phyloP scores from a whole-genome alignment of 2,888 invertebrate genomes.

The Xestia sexstrigata region DNA sequence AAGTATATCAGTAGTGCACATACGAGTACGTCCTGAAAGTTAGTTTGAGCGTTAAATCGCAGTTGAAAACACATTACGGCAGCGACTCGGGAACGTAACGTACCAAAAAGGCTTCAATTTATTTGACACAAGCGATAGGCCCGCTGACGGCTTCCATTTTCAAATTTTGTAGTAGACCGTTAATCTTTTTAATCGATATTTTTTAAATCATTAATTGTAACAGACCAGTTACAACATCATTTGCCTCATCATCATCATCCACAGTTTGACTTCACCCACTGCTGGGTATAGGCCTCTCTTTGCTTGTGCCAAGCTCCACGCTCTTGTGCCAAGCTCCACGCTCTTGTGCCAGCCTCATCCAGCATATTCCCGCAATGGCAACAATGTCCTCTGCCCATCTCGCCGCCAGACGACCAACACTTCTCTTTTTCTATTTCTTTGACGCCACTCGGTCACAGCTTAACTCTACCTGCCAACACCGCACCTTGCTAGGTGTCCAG shows the following conservation, averaged over 20 bases:
- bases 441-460: no score
- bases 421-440: no score
- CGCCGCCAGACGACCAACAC: no score
- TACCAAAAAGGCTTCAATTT: conserved; percentile 70
- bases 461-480: no score
- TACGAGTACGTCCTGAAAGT: conserved; percentile 57
- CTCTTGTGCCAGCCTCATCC: no score
- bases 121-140: conserved; percentile 67
- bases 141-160: conserved; percentile 54
- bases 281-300: no score
- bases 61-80: conserved; percentile 71
- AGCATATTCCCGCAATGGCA: no score
- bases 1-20: conserved; percentile 35
- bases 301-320: no score
- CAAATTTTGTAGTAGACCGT: conserved; percentile 43
- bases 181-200: conserved; percentile 55
- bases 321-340: no score
- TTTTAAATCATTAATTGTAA: neutral
- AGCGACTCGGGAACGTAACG: conserved; percentile 50
- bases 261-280: no score
- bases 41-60: conserved; percentile 72
- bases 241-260: neutral
- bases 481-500: no score
- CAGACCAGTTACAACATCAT: neutral
- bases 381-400: no score